Percentiles rank a stretch among this genome's conserved stretches.
Conservation (phyloP, 2,888 invertebrate species). For the Andricus quercusramuli region DNA sequence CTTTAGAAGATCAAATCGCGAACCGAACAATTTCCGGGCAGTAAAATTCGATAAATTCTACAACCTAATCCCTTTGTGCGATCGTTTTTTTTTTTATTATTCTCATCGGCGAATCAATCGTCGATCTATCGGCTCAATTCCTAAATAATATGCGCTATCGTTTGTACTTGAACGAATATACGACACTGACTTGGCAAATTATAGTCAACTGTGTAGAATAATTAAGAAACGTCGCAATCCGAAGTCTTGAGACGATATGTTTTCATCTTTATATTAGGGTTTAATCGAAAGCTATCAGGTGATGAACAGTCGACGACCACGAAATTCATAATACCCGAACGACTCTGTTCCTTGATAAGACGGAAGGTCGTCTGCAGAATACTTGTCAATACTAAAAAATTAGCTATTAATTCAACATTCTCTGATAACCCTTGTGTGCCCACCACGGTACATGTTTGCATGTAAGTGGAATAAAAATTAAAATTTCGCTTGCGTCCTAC, state of each 20-base stretch:
- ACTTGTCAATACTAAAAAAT: constrained; percentile 14
- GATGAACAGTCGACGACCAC: constrained; percentile 44
- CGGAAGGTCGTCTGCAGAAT: constrained; percentile 18
- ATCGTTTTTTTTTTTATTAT: not conserved
- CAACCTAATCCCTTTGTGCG: constrained; percentile 31
- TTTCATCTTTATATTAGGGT: constrained; percentile 56
- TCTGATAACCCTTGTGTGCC: not conserved
- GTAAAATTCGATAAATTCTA: constrained; percentile 35
- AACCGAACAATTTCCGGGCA: constrained; percentile 10
- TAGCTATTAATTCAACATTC: constrained; percentile 11
- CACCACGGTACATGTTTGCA: no score
- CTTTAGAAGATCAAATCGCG: constrained; percentile 4
- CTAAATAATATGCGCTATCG: constrained; percentile 27
- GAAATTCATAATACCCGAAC: constrained; percentile 9
- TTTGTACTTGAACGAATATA: constrained; percentile 34
- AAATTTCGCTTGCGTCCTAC: no score
- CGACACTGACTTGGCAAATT: constrained; percentile 7
- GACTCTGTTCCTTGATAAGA: constrained; percentile 40
- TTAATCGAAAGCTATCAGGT: constrained; percentile 56
- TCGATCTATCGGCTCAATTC: constrained; percentile 28
- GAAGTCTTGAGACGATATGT: constrained; percentile 64
- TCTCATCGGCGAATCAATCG: constrained; percentile 35
- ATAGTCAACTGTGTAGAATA: constrained; percentile 37
- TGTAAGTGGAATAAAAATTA: no score
- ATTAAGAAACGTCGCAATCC: constrained; percentile 54